Evolutionary conservation across 2,113 vertebrate species (phyloP).

Genomic region (Sinocyclocheilus grahami): DNA sequence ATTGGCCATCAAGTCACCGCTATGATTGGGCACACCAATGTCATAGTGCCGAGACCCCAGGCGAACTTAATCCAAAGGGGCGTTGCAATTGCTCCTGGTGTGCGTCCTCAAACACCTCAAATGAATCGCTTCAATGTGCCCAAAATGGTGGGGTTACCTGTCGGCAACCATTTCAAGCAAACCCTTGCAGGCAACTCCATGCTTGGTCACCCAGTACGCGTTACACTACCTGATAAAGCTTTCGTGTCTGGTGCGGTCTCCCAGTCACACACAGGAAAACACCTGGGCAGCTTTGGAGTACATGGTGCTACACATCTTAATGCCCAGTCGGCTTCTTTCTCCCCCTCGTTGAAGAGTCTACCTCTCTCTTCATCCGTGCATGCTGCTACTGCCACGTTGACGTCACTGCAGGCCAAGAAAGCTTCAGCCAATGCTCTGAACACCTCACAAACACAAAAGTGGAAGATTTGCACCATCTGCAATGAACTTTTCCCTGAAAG

Average conservation of each 20-base stretch:
- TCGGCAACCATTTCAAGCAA: constrained; percentile 87
- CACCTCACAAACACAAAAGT: constrained; percentile 93
- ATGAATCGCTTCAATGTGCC: constrained; percentile 85
- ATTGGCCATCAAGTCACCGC: constrained; percentile 95
- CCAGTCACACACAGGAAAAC: constrained; percentile 81
- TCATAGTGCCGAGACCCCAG: constrained; percentile 84
- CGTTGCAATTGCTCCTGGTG: constrained; percentile 75
- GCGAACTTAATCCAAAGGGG: constrained; percentile 80
- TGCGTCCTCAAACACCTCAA: constrained; percentile 79
- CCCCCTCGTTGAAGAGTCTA: constrained; percentile 69
- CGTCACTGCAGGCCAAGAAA: constrained; percentile 52
- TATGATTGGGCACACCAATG: constrained; percentile 95
- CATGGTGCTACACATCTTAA: constrained; percentile 43
- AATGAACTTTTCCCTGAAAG: constrained; percentile 98
- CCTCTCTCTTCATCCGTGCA: constrained; percentile 73
- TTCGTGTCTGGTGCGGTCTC: constrained; percentile 77
- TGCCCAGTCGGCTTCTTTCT: constrained; percentile 57
- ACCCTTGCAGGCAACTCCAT: constrained; percentile 71
- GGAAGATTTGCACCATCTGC: constrained; percentile 99
- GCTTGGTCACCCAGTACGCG: constrained; percentile 76
- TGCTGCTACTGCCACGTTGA: constrained; percentile 64
- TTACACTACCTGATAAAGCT: constrained; percentile 74
- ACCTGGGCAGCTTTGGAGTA: constrained; percentile 56
- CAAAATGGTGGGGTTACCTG: constrained; percentile 83
- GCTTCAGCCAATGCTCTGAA: constrained; percentile 45